Conservation (phyloP, 2,888 invertebrate species). For the Antheraea yamamai region DNA sequence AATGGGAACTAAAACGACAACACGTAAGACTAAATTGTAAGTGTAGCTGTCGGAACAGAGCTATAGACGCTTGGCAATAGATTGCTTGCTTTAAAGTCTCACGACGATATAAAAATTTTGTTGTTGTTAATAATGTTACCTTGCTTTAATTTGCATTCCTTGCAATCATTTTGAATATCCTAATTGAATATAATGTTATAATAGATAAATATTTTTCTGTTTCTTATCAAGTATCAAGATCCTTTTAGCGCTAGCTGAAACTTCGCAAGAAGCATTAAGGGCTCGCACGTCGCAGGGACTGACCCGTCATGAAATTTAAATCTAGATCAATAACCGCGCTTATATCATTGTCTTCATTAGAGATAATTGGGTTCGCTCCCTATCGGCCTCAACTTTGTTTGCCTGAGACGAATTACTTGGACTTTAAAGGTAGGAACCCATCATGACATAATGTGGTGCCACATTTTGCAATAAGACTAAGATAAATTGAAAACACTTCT, state of each 20-base stretch:
- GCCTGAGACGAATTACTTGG: constrained; percentile 79
- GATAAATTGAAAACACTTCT: not conserved
- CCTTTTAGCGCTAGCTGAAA: constrained; percentile 50
- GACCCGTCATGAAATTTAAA: constrained; percentile 83
- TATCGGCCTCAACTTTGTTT: constrained; percentile 78
- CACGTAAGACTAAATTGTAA: too few species aligned
- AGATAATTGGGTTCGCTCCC: constrained; percentile 82
- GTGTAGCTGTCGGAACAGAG: too few species aligned
- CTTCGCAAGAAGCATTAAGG: constrained; percentile 80
- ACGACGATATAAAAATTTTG: too few species aligned
- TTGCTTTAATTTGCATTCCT: too few species aligned
- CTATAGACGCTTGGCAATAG: too few species aligned
- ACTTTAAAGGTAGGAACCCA: constrained; percentile 51
- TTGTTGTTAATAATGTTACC: too few species aligned
- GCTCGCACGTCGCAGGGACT: constrained; percentile 79
- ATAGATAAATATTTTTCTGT: not conserved
- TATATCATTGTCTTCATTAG: constrained; percentile 84
- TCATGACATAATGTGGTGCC: not conserved
- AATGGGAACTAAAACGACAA: too few species aligned
- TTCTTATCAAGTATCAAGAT: constrained; percentile 55
- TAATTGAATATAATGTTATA: too few species aligned
- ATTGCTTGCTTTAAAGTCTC: too few species aligned
- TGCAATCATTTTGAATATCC: too few species aligned
- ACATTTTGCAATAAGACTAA: not conserved
- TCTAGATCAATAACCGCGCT: constrained; percentile 83